Evolutionary conservation across 2,113 vertebrate species (phyloP), one percentile per base, ranked within the genome.

Genomic region (Gymnogyps californianus): DNA sequence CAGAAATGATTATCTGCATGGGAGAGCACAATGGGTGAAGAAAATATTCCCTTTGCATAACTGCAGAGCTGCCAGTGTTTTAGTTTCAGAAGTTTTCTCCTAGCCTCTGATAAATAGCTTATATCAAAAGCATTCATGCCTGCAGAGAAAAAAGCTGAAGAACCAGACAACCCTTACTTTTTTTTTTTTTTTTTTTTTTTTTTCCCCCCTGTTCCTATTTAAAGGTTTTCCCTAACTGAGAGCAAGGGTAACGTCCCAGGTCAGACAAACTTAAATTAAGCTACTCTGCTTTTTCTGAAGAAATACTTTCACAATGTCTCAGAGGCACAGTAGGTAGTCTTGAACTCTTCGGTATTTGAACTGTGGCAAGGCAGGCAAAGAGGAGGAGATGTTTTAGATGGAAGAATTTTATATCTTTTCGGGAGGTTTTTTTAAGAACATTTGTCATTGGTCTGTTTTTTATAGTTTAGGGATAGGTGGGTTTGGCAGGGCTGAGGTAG

Each of bases 201-300:
- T 8, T n/a, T n/a, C n/a, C n/a, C n/a, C n/a, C n/a, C 8, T 83
- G 20, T 87, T 89, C 10, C 76, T 89, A 92, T 92, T 91, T 95
- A 89, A 84, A 96, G 65, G 8, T 46, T 93, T 92, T 78, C 65
- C 34, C 11, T 77, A 74, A 80, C 36, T 69, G 71, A 83, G 52
- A 85, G 54, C 61, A 78, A 89, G 81, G 81, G 49, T 79, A 76
- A 47, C 54, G 51, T 11, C 78, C n/a, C 54, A 80, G 91, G 94
- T 87, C 95, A 97, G 84, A 70, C 77, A 80, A 80, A 89, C 62
- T 95, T 83, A 72, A 91, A 69, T 94, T 59, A 87, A 89, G 34
- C 17, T 19, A 5, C 46, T 42, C 40, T 85, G 90, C 79, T 92
- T 96, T 94, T 91, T 76, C 49, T 85, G 58, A 61, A 89, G 83